Evolutionary conservation across 2,888 invertebrate genomes (phyloP).

Genomic region (Chesias legatella): DNA sequence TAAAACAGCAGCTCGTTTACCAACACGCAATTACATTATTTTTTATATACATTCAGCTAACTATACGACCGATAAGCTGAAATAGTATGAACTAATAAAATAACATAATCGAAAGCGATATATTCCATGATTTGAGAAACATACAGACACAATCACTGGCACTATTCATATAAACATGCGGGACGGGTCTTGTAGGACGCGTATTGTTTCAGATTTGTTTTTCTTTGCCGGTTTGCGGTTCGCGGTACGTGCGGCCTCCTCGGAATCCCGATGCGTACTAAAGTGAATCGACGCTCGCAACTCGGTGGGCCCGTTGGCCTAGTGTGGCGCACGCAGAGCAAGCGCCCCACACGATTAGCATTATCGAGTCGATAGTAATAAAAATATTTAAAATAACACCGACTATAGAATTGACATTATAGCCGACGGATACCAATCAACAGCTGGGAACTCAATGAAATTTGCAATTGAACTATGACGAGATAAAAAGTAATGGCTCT

Average conservation of each 20-base stretch:
- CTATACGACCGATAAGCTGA: slow-evolving; percentile 33
- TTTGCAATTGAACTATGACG: slow-evolving; percentile 1
- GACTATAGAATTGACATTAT: slow-evolving; percentile 32
- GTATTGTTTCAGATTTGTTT: slow-evolving; percentile 48
- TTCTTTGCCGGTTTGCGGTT: slow-evolving; percentile 46
- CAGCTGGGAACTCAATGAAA: slow-evolving; percentile 6
- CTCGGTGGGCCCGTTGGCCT: slow-evolving; percentile 30
- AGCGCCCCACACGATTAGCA: slow-evolving; percentile 45
- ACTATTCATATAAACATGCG: slow-evolving; percentile 43
- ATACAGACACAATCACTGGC: slow-evolving; percentile 37
- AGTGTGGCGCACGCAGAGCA: slow-evolving; percentile 72
- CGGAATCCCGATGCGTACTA: slow-evolving; percentile 61
- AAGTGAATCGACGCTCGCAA: slow-evolving; percentile 50
- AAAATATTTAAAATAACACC: slow-evolving; percentile 27
- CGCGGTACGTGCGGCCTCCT: slow-evolving; percentile 45
- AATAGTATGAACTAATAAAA: slow-evolving; percentile 30
- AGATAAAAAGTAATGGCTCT: not conserved
- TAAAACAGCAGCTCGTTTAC: slow-evolving; percentile 46
- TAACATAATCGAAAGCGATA: slow-evolving; percentile 31
- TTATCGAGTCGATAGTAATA: slow-evolving; percentile 58
- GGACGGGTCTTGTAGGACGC: slow-evolving; percentile 62
- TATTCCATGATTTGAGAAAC: slow-evolving; percentile 15
- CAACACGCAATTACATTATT: slow-evolving; percentile 42
- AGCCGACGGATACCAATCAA: slow-evolving; percentile 4
- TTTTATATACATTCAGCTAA: slow-evolving; percentile 29